phyloP scores from a whole-genome alignment of 2,113 vertebrate species.

The Hypanus sabinus region DNA sequence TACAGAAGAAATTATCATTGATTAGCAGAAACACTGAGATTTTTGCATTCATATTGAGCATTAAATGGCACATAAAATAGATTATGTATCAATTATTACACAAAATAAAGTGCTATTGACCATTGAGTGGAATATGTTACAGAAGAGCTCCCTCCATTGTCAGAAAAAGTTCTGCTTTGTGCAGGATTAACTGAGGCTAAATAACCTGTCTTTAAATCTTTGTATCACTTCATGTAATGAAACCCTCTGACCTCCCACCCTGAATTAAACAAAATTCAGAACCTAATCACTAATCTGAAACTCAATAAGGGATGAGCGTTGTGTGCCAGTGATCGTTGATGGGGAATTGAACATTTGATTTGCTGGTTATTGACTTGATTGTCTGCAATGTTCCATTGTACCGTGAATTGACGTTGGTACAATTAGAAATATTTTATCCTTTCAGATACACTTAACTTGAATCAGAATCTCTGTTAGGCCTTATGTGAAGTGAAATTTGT shows the following conservation, averaged over 20 bases:
- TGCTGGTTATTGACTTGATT: not conserved
- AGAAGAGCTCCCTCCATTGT: conserved; percentile 30
- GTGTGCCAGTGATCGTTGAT: not conserved
- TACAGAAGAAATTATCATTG: not conserved
- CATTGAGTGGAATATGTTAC: not conserved
- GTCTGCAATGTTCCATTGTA: not conserved
- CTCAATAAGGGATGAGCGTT: not conserved
- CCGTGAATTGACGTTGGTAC: not conserved
- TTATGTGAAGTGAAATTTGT: too few relatives aligned
- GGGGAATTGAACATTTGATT: not conserved
- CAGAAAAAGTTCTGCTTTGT: not conserved
- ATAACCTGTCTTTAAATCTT: conserved; percentile 13
- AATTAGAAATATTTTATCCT: not conserved
- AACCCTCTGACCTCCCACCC: not conserved
- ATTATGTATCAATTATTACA: not conserved
- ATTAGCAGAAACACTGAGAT: too few relatives aligned
- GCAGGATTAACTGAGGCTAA: not conserved
- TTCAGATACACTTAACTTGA: not conserved
- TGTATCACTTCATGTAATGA: not conserved
- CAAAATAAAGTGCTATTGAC: not conserved
- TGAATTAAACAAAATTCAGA: not conserved
- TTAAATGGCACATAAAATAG: not conserved
- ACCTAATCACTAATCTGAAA: not conserved
- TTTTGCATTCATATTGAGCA: not conserved
- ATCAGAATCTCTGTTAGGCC: too few relatives aligned